Evolutionary conservation across 92 coral and sea anemone species (phyloP).

Genomic region (Epizoanthus rinbou): DNA sequence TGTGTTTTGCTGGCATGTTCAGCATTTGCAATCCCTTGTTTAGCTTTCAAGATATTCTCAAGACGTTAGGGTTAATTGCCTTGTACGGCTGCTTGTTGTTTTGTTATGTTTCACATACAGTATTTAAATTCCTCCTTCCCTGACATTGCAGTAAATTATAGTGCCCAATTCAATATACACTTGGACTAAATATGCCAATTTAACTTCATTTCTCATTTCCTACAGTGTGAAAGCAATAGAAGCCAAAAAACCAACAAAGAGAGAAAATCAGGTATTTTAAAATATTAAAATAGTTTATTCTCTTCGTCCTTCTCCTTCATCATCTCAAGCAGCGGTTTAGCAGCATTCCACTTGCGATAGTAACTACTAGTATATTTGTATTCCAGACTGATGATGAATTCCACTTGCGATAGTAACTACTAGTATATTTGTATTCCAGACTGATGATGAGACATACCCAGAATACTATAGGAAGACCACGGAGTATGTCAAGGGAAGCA

Average conservation of each 20-base stretch:
- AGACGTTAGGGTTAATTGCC: too few relatives aligned
- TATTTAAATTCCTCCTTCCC: too few relatives aligned
- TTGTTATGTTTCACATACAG: too few relatives aligned
- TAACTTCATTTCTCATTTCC: neutral
- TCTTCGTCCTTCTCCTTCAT: neutral
- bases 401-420: too few relatives aligned
- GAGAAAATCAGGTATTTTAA: constrained; percentile 60
- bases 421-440: too few relatives aligned
- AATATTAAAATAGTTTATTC: constrained; percentile 23
- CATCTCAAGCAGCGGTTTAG: neutral
- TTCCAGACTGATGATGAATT: constrained; percentile 65
- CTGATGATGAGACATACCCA: constrained; percentile 83
- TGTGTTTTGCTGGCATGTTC: neutral
- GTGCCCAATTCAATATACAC: too few relatives aligned
- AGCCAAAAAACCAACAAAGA: constrained; percentile 54
- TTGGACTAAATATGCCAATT: neutral
- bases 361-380: too few relatives aligned
- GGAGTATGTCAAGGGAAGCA: constrained; percentile 96
- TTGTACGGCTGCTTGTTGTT: too few relatives aligned
- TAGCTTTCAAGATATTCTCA: neutral
- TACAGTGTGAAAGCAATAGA: constrained; percentile 68
- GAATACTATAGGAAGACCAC: constrained; percentile 91
- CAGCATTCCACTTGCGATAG: too few relatives aligned
- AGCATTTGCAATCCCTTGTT: constrained; percentile 2
- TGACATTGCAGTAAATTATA: too few relatives aligned